Percentiles rank a stretch among this genome's conserved stretches.
Evolutionary conservation across 2,797 vertebrate genomes (phyloP).

Genomic region (Oreonectes daqikongensis): DNA sequence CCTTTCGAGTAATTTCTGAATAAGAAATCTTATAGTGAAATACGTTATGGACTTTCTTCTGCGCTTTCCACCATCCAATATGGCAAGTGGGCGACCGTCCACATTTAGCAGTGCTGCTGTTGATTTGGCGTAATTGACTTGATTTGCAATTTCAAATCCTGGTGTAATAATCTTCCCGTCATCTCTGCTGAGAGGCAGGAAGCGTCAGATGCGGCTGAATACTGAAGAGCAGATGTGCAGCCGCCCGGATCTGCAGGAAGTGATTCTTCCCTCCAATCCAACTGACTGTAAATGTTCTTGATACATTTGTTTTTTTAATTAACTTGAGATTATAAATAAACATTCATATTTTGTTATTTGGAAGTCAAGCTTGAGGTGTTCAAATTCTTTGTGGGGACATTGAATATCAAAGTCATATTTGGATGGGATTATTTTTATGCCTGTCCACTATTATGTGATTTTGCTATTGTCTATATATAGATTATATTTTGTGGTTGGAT

Average conservation of each 20-base stretch:
- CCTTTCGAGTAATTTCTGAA: no score
- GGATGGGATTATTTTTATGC: not conserved
- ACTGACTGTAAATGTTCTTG: not conserved
- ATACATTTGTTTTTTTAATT: not conserved
- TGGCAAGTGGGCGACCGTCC: slow-evolving; percentile 4
- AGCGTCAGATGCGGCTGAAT: slow-evolving; percentile 19
- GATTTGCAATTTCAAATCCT: slow-evolving; percentile 15
- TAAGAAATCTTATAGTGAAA: no score
- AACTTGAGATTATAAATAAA: slow-evolving; percentile 1
- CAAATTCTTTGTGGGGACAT: not conserved
- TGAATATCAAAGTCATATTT: not conserved
- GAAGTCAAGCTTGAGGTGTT: not conserved
- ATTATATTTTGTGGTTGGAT: not conserved
- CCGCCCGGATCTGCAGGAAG: slow-evolving; percentile 18
- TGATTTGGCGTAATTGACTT: not conserved
- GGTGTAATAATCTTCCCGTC: not conserved
- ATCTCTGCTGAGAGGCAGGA: slow-evolving; percentile 12
- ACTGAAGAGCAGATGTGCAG: slow-evolving; percentile 36
- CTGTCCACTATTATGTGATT: not conserved
- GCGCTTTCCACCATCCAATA: not conserved
- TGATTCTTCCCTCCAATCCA: slow-evolving; percentile 10
- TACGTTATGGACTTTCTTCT: not conserved
- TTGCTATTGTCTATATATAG: no score
- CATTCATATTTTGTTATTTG: not conserved
- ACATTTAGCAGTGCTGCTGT: slow-evolving; percentile 21